A percentile compares a stretch with the other conserved stretches of the same genome.
Evolutionary conservation across 2,797 vertebrate genomes (phyloP).

Genomic region (Naso thynnoides): DNA sequence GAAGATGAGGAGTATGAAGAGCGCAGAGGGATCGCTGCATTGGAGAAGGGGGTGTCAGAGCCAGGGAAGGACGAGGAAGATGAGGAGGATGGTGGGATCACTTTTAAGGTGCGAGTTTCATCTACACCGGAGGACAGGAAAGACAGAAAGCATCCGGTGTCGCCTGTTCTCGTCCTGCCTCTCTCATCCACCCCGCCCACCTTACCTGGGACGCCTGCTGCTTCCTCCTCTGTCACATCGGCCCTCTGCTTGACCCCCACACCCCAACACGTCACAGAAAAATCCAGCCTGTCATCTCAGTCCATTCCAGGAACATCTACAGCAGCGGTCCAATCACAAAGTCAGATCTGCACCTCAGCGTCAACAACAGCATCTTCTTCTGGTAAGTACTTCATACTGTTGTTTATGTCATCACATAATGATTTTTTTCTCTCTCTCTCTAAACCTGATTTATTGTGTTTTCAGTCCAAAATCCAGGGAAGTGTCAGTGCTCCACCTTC

Average conservation of each 20-base stretch:
- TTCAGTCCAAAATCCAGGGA: slow-evolving; percentile 93
- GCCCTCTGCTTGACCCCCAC: slow-evolving; percentile 35
- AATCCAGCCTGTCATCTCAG: slow-evolving; percentile 34
- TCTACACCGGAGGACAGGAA: slow-evolving; percentile 84
- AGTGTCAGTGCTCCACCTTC: slow-evolving; percentile 93
- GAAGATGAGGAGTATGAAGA: slow-evolving; percentile 88
- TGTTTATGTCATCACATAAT: neutral
- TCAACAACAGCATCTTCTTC: slow-evolving; percentile 37
- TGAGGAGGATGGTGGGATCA: slow-evolving; percentile 92
- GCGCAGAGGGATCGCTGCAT: slow-evolving; percentile 71
- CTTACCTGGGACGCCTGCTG: slow-evolving; percentile 9
- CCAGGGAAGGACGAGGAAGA: slow-evolving; percentile 79
- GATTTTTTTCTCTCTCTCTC: neutral
- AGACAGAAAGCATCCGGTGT: slow-evolving; percentile 58
- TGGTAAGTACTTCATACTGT: slow-evolving; percentile 40
- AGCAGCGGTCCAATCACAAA: slow-evolving; percentile 75
- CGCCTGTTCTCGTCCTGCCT: slow-evolving; percentile 58
- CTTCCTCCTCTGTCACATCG: slow-evolving; percentile 17
- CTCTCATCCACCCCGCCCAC: slow-evolving; percentile 28
- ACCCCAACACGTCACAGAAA: slow-evolving; percentile 1
- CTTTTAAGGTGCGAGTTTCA: slow-evolving; percentile 88
- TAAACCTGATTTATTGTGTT: slow-evolving; percentile 9
- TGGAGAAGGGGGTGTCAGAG: slow-evolving; percentile 79
- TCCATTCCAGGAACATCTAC: slow-evolving; percentile 44
- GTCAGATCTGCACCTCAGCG: slow-evolving; percentile 59